A percentile compares a stretch with the other conserved stretches of the same genome.
phyloP scores from a whole-genome alignment of 2,113 vertebrate genomes.

The Andinoacara biseriatus region DNA sequence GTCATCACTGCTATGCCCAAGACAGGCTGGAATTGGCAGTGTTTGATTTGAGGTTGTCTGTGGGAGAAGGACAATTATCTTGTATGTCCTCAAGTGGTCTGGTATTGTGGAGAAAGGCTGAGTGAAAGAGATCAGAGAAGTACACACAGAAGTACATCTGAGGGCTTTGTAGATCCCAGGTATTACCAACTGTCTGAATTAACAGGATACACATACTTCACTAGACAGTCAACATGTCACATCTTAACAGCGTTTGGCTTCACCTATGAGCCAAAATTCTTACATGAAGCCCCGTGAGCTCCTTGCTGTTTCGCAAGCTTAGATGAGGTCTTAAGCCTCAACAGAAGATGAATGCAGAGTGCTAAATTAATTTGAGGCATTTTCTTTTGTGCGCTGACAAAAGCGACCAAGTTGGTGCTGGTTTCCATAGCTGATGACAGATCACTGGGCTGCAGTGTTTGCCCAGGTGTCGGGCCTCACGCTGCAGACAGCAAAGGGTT shows the following conservation, averaged over 20 bases:
- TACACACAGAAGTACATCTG: constrained; percentile 72
- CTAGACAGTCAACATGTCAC: constrained; percentile 78
- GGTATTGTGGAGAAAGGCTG: constrained; percentile 62
- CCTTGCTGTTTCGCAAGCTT: constrained; percentile 77
- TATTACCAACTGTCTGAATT: constrained; percentile 80
- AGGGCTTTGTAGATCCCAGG: constrained; percentile 73
- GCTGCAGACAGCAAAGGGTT: constrained; percentile 80
- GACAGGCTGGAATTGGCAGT: constrained; percentile 58
- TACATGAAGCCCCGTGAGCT: constrained; percentile 77
- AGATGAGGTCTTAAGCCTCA: constrained; percentile 77
- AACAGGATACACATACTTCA: constrained; percentile 80
- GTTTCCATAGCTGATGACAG: constrained; percentile 87
- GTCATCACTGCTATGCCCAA: constrained; percentile 50
- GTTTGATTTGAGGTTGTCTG: constrained; percentile 70
- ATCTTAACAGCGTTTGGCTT: constrained; percentile 78
- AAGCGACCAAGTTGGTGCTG: constrained; percentile 82
- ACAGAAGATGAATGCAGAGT: constrained; percentile 80
- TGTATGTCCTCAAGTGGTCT: constrained; percentile 73
- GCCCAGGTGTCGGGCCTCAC: constrained; percentile 85
- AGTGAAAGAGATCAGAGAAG: constrained; percentile 73
- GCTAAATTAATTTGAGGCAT: constrained; percentile 85
- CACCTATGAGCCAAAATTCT: constrained; percentile 77
- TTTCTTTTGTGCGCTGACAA: constrained; percentile 82
- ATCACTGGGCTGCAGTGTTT: constrained; percentile 84
- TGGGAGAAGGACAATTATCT: constrained; percentile 72